Conservation (phyloP, 2,797 vertebrate species). For the Trichosurus vulpecula region DNA sequence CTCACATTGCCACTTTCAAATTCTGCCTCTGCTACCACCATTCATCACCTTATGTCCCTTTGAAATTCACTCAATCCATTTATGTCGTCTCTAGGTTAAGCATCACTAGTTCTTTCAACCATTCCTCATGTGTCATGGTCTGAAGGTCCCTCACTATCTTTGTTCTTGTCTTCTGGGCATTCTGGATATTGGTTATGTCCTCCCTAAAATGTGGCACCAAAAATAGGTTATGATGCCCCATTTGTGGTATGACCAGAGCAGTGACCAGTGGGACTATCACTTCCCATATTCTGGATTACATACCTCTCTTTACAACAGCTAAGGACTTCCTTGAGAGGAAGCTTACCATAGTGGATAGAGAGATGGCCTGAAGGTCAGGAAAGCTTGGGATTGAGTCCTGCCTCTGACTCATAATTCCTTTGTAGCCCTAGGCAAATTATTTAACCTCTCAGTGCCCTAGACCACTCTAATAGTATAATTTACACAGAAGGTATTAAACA, state of each 20-base stretch:
- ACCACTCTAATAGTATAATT: not conserved
- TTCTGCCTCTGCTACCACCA: not conserved
- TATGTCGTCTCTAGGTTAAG: not conserved
- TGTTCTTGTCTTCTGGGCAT: not conserved
- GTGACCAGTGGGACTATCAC: not conserved
- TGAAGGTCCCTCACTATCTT: no score
- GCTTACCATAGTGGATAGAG: no score
- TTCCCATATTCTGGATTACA: not conserved
- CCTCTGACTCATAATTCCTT: not conserved
- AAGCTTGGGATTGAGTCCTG: not conserved
- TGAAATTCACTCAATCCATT: not conserved
- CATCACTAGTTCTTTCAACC: not conserved
- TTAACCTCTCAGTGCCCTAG: not conserved
- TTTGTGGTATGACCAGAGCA: not conserved
- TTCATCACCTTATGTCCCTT: not conserved
- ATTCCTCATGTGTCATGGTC: no score
- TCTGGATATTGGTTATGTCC: not conserved
- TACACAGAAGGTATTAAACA: not conserved
- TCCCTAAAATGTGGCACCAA: not conserved
- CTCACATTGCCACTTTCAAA: not conserved
- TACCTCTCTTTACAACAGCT: not conserved
- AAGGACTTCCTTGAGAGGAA: not conserved
- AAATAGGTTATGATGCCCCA: not conserved
- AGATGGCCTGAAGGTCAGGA: not conserved
- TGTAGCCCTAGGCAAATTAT: not conserved